phyloP scores from a whole-genome alignment of 2,797 vertebrate species.

The Sebastiscus albofasciatus region DNA sequence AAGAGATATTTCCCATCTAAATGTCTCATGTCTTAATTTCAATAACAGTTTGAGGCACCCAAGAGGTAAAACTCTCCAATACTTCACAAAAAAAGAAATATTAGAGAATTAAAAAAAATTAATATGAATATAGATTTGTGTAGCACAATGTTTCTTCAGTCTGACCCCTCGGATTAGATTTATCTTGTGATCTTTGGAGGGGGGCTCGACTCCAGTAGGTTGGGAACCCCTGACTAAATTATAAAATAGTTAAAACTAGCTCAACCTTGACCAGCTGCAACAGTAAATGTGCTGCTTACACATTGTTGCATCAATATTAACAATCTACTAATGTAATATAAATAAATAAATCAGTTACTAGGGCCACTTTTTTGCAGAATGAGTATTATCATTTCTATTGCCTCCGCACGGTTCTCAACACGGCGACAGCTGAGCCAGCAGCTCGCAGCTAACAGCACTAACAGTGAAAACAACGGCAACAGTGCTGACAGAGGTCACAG shows the following conservation, averaged over 20 bases:
- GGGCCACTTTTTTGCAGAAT: too few relatives aligned
- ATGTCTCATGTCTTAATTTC: not conserved
- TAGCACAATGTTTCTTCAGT: not conserved
- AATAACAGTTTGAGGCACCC: not conserved
- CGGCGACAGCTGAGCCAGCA: accelerated
- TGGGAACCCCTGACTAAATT: not conserved
- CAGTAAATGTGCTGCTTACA: not conserved
- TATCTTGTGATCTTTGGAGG: not conserved
- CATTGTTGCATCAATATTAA: not conserved
- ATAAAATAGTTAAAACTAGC: not conserved
- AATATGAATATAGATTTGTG: not conserved
- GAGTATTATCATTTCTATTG: too few relatives aligned
- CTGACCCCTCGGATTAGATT: not conserved
- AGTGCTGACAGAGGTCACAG: too few relatives aligned
- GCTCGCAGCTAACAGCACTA: too few relatives aligned
- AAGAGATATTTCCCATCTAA: not conserved
- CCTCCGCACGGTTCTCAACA: too few relatives aligned
- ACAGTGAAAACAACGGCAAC: not conserved
- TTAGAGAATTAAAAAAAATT: not conserved
- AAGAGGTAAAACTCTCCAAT: not conserved
- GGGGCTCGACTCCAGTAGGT: not conserved
- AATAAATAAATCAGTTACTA: too few relatives aligned
- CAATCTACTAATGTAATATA: too few relatives aligned
- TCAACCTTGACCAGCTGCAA: not conserved
- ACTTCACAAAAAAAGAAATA: not conserved